phyloP scores from a whole-genome alignment of 2,888 invertebrate species.

The Elysia crispata region DNA sequence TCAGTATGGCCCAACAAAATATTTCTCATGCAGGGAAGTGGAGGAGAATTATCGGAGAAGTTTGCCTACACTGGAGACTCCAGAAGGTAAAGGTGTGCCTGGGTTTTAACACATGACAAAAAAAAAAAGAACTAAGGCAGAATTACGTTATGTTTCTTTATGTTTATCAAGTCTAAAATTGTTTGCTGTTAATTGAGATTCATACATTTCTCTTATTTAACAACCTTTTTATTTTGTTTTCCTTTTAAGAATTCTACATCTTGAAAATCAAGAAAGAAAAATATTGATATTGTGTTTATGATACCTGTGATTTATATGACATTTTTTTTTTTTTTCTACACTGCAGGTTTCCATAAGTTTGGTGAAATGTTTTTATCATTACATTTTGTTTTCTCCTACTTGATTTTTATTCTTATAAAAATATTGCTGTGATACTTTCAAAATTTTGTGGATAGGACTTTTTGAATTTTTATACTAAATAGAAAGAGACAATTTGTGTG shows the following conservation, averaged over 20 bases:
- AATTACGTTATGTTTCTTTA: no score
- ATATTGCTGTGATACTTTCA: no score
- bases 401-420: no score
- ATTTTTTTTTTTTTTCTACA: not conserved
- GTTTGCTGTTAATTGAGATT: no score
- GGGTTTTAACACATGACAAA: no score
- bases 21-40: slow-evolving; percentile 86
- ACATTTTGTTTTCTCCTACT: no score
- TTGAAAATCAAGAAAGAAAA: not conserved
- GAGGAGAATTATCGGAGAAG: slow-evolving; percentile 83
- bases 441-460: no score
- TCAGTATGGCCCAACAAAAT: slow-evolving; percentile 70
- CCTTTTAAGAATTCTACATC: not conserved
- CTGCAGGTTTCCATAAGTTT: not conserved
- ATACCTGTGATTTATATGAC: not conserved
- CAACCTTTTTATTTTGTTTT: not conserved
- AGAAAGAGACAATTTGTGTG: no score
- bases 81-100: slow-evolving; percentile 81
- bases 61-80: slow-evolving; percentile 76
- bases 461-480: no score
- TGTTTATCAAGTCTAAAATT: no score
- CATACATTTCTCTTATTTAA: not conserved
- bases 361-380: not conserved
- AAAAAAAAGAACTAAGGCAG: no score
- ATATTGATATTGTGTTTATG: not conserved